A percentile compares a stretch with the other conserved stretches of the same genome.
Conservation (phyloP, 2,113 vertebrate genomes). For the Peucedramus taeniatus region DNA sequence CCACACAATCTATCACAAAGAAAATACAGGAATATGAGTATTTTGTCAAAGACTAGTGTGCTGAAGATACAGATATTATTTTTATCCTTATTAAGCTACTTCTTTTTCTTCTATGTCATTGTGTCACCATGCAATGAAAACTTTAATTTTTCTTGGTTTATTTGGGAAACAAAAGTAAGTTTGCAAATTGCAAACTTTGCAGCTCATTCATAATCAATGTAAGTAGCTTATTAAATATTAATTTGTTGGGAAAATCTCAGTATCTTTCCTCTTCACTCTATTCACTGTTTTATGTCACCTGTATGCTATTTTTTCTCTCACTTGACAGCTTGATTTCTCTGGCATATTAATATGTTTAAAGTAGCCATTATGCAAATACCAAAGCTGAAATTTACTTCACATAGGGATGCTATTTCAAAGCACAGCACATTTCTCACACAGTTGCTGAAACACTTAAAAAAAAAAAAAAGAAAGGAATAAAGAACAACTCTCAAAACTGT, state of each 20-base stretch:
- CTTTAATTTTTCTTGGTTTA: neutral
- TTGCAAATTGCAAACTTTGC: slow-evolving; percentile 7
- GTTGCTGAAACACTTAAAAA: neutral
- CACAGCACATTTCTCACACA: fast-evolving
- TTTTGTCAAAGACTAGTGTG: neutral
- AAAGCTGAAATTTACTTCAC: neutral
- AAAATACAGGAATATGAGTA: neutral
- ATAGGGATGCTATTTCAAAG: neutral
- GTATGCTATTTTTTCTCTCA: neutral
- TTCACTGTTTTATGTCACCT: neutral
- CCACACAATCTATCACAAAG: neutral
- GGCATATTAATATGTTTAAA: neutral
- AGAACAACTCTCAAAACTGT: neutral
- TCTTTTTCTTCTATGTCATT: neutral
- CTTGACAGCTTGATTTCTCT: neutral
- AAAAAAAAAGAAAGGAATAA: neutral
- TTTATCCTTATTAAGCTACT: slow-evolving; percentile 25
- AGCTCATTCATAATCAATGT: neutral
- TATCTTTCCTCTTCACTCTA: neutral
- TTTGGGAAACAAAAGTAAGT: slow-evolving; percentile 22
- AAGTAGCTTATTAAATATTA: slow-evolving; percentile 15
- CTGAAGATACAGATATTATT: neutral
- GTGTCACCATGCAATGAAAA: neutral
- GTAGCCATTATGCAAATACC: neutral
- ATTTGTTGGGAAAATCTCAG: neutral